Base-by-base conservation (phyloP, 1,140 invertebrate species). In the Neodiprion virginianus region DNA sequence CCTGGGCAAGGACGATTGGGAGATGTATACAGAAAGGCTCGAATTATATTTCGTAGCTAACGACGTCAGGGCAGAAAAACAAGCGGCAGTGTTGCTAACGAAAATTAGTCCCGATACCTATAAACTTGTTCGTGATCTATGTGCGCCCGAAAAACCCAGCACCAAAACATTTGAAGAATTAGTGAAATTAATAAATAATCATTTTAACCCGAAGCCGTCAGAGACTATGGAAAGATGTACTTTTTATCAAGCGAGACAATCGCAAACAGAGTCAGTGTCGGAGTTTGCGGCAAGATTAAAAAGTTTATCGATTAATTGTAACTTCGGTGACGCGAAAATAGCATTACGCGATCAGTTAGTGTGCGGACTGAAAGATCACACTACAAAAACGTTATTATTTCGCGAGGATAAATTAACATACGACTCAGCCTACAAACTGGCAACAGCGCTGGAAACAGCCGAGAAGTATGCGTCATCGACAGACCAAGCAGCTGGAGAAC, bases 151-250 rank as follows among this genome's bases (percentile, higher is more conserved):
- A 0, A 79, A 81, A 48, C 83, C 80, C 7, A 79, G 81, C 72
- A 70, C 77, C 7, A 81, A 80, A 69, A 77, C 74, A 5, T 81
- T 78, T 69, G 72, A n/a, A 1, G 78, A 81, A 49, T 69, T 83
- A 47, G 77, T 82, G 48, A 75, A 73, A 66, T 47, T 82, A 4
- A 74, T 82, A 21, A 74, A 69, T 14, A 71, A 83, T 1, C 79
- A 83, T 65, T 67, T 82, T n/a, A 74, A 84, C 72, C 84, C 81
- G 10, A 75, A 79, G 61, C 73, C 79, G 11, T 83, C 78, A 8
- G 78, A 80, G 67, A 77, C 78, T 47, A 80, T 82, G 10, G 83
- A 83, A 73, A 50, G 80, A 72, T 82, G 82, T 49, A 77, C 80
- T n/a, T 83, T 84, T 68, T 77, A 78, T 3, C 76, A 81, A 75